phyloP scores from a whole-genome alignment of 2,888 invertebrate species.

The Orthosia cruda region DNA sequence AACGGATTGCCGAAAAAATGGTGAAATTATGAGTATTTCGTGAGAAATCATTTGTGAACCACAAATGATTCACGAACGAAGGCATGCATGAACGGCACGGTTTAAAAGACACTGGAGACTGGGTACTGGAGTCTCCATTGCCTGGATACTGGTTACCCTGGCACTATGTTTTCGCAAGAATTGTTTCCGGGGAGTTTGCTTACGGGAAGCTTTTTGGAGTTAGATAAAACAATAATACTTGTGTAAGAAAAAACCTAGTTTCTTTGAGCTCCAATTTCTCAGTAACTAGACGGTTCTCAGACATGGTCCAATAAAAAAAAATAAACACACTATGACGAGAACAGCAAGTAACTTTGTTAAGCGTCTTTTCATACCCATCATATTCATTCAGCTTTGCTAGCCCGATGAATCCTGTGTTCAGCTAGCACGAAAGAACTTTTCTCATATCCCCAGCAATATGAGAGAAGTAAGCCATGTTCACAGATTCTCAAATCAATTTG shows the following conservation, averaged over 20 bases:
- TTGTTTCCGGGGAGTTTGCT: background rate
- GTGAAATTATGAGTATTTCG: constrained; percentile 3
- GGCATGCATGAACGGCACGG: too few species aligned
- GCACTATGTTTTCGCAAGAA: background rate
- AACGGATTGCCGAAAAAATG: constrained; percentile 16
- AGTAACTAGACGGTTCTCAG: too few species aligned
- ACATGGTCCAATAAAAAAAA: too few species aligned
- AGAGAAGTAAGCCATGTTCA: background rate
- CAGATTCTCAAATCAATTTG: background rate
- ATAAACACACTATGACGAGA: too few species aligned
- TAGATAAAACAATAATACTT: too few species aligned
- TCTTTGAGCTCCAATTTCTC: too few species aligned
- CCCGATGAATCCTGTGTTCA: background rate
- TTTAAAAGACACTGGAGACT: background rate
- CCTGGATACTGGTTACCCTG: background rate
- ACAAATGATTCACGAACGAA: too few species aligned
- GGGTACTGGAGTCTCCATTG: too few species aligned
- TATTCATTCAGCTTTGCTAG: background rate
- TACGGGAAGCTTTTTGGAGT: background rate
- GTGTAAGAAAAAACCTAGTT: too few species aligned
- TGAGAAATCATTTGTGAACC: background rate
- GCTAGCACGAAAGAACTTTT: background rate
- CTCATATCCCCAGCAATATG: background rate
- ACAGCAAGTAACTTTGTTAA: too few species aligned
- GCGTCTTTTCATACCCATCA: background rate